These are phyloP conservation scores for Ophthalmolycus amberensis DNA, from an alignment of 2,113 vertebrate species.

Conservation along the genomic window DNA sequence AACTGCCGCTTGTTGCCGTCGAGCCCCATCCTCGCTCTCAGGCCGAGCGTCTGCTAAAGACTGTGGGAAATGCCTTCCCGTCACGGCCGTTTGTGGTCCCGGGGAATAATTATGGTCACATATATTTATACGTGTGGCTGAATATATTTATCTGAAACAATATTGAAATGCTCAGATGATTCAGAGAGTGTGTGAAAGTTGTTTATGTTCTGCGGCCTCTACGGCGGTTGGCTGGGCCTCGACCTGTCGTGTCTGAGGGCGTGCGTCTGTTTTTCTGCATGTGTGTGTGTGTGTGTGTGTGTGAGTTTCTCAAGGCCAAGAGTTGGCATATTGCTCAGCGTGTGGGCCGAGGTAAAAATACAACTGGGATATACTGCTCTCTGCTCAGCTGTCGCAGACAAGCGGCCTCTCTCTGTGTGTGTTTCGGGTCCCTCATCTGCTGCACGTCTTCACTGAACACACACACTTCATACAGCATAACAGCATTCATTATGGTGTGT, in stretches of 20 bases:
- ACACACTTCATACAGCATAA: neutral
- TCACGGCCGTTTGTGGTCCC: constrained; percentile 74
- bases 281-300: constrained; percentile 27
- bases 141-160: constrained; percentile 82
- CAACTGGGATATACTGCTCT: constrained; percentile 63
- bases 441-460: constrained; percentile 1
- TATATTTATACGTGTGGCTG: constrained; percentile 76
- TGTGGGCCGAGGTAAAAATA: constrained; percentile 81
- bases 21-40: constrained; percentile 53
- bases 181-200: constrained; percentile 80
- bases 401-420: constrained; percentile 29
- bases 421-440: constrained; percentile 19
- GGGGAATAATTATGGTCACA: constrained; percentile 74
- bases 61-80: constrained; percentile 80
- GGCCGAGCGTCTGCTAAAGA: constrained; percentile 41
- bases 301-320: constrained; percentile 74
- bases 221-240: constrained; percentile 66
- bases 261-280: constrained; percentile 67
- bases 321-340: constrained; percentile 78
- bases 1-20: constrained; percentile 48
- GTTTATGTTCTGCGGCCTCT: constrained; percentile 80
- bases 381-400: constrained; percentile 72
- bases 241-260: constrained; percentile 75
- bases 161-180: constrained; percentile 78
- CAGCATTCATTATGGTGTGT: neutral